A percentile compares a stretch with the other conserved stretches of the same genome.
Evolutionary conservation across 1,140 invertebrate species (phyloP).

Genomic region (Lineus longissimus): DNA sequence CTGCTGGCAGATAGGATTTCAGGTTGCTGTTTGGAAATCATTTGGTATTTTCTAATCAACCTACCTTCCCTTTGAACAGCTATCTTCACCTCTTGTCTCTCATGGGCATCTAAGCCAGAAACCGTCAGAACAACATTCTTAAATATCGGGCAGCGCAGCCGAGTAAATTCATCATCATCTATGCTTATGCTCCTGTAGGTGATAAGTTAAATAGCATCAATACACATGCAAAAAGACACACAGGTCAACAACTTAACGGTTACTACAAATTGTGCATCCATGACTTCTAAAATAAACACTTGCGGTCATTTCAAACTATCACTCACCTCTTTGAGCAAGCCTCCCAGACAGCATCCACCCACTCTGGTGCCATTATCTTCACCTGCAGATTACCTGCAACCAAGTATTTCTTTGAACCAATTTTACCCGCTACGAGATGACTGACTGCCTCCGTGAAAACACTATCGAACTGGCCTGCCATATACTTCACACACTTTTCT

Average conservation of each 20-base stretch:
- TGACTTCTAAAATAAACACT: no score
- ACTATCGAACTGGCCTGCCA: conserved; percentile 75
- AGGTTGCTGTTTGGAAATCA: no score
- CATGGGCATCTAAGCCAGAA: conserved; percentile 65
- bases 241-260: no score
- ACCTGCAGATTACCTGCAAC: conserved; percentile 69
- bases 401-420: conserved; percentile 55
- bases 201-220: no score
- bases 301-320: no score
- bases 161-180: conserved; percentile 22
- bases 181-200: no score
- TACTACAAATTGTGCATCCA: no score
- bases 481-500: conserved; percentile 68
- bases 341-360: conserved; percentile 78
- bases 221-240: no score
- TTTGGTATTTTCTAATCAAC: no score
- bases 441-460: conserved; percentile 70
- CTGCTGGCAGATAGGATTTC: no score
- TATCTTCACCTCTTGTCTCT: conserved; percentile 68
- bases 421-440: conserved; percentile 71
- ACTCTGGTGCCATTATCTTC: conserved; percentile 72
- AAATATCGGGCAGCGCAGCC: conserved; percentile 69
- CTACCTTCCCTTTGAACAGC: conserved; percentile 61
- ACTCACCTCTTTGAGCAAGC: conserved; percentile 59
- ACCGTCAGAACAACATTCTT: conserved; percentile 73